A percentile compares a stretch with the other conserved stretches of the same genome.
Conservation (phyloP, 2,797 vertebrate genomes). For the Pterois miles region DNA sequence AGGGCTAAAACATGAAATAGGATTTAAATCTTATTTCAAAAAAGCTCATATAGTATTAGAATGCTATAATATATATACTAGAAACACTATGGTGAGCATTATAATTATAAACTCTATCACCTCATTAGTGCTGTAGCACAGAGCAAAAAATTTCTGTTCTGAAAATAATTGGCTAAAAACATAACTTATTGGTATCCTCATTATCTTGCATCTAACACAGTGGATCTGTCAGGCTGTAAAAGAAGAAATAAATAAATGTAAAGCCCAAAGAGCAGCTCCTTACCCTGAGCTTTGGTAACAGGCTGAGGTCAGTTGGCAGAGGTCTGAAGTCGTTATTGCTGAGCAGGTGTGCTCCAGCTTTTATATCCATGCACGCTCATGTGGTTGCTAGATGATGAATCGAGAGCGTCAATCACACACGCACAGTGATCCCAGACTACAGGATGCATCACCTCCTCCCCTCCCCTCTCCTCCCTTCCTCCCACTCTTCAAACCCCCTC, state of each 20-base stretch:
- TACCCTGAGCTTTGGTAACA: slow-evolving; percentile 74
- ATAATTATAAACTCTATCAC: too few relatives aligned
- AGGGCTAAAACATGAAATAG: too few relatives aligned
- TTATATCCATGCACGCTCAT: slow-evolving; percentile 73
- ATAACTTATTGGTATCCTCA: neutral
- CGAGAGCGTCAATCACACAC: slow-evolving; percentile 72
- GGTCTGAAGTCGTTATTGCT: slow-evolving; percentile 54
- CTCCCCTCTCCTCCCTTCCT: slow-evolving; percentile 35
- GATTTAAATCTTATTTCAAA: neutral
- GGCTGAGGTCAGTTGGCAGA: slow-evolving; percentile 65
- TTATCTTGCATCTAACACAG: neutral
- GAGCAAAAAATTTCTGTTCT: too few relatives aligned
- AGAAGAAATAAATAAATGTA: neutral
- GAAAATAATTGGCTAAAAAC: too few relatives aligned
- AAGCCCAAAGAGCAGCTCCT: slow-evolving; percentile 34
- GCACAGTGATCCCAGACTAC: slow-evolving; percentile 44
- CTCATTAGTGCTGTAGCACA: too few relatives aligned
- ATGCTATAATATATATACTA: too few relatives aligned
- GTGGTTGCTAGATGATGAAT: slow-evolving; percentile 71
- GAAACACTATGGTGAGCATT: too few relatives aligned
- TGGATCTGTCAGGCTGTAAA: neutral
- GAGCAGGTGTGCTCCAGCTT: slow-evolving; percentile 73
- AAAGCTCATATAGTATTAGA: neutral
- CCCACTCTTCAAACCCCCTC: slow-evolving; percentile 52
- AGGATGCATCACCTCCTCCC: slow-evolving; percentile 51